Conservation (phyloP, 2,797 vertebrate genomes). For the Phoeniculus purpureus region DNA sequence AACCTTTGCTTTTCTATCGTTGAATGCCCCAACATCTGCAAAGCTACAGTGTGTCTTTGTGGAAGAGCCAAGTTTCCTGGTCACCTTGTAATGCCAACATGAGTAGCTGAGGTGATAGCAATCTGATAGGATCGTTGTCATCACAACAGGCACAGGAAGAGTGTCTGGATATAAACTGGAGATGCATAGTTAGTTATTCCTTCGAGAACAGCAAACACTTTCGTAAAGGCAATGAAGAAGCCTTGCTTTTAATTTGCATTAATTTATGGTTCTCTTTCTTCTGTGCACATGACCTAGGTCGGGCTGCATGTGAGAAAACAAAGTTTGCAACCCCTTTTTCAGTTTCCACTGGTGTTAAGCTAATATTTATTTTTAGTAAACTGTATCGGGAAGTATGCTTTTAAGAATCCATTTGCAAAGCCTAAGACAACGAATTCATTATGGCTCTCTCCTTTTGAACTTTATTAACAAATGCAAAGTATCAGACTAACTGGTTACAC, state of each 20-base stretch:
- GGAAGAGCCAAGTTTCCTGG: neutral
- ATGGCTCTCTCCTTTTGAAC: neutral
- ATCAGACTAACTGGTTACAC: neutral
- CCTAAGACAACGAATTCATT: neutral
- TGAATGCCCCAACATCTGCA: neutral
- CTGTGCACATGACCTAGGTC: neutral
- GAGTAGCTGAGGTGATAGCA: neutral
- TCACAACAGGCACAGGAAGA: neutral
- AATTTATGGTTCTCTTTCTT: conserved; percentile 12
- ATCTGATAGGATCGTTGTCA: neutral
- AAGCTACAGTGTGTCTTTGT: neutral
- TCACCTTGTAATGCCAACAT: neutral
- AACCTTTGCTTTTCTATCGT: neutral
- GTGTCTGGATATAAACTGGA: neutral
- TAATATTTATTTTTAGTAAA: conserved; percentile 54
- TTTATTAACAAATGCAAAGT: neutral
- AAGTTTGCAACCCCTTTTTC: neutral
- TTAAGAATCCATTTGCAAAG: conserved; percentile 24
- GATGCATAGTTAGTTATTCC: neutral
- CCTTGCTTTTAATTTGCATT: neutral
- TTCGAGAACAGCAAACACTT: neutral
- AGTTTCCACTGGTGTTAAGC: conserved; percentile 38
- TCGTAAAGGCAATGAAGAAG: neutral
- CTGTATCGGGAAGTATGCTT: neutral
- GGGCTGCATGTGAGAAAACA: conserved; percentile 8